Conservation (phyloP, 2,113 vertebrate genomes). For the Platichthys flesus region DNA sequence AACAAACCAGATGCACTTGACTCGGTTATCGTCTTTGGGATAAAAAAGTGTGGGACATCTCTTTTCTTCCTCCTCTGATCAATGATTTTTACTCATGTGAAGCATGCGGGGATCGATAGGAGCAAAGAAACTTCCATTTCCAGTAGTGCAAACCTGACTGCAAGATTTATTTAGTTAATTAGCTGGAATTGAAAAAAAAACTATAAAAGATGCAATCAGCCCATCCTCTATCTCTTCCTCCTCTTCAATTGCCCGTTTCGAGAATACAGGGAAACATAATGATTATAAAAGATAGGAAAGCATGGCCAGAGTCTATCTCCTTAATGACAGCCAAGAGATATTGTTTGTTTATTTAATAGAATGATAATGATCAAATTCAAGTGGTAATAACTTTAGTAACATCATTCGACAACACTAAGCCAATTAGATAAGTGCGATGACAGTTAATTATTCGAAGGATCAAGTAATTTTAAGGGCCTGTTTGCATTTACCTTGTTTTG, state of each 20-base stretch:
- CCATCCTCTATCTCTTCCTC: conserved; percentile 10
- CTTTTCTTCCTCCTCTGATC: conserved; percentile 59
- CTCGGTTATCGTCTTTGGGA: conserved; percentile 31
- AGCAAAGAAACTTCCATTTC: conserved; percentile 67
- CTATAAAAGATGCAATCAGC: conserved; percentile 65
- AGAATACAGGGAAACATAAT: conserved; percentile 47
- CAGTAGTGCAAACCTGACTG: conserved; percentile 66
- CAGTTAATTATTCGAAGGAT: too few relatives aligned
- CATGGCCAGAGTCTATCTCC: conserved; percentile 6
- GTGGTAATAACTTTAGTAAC: not conserved
- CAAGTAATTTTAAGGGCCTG: not conserved
- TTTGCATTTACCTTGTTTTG: too few relatives aligned
- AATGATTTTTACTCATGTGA: conserved; percentile 64
- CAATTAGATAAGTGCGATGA: too few relatives aligned
- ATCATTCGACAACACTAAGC: too few relatives aligned
- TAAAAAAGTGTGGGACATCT: conserved; percentile 54
- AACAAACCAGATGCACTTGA: conserved; percentile 26
- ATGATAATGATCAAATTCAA: conserved; percentile 33
- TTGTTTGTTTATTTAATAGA: conserved; percentile 38
- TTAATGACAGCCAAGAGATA: conserved; percentile 18
- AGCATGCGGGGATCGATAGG: conserved; percentile 68
- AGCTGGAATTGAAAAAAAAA: conserved; percentile 52
- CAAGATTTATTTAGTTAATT: conserved; percentile 81
- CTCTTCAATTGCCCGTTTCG: conserved; percentile 37
- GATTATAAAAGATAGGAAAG: conserved; percentile 19